Evolutionary conservation across 2,888 invertebrate species (phyloP).

Genomic region (Cryptus viduatorius): DNA sequence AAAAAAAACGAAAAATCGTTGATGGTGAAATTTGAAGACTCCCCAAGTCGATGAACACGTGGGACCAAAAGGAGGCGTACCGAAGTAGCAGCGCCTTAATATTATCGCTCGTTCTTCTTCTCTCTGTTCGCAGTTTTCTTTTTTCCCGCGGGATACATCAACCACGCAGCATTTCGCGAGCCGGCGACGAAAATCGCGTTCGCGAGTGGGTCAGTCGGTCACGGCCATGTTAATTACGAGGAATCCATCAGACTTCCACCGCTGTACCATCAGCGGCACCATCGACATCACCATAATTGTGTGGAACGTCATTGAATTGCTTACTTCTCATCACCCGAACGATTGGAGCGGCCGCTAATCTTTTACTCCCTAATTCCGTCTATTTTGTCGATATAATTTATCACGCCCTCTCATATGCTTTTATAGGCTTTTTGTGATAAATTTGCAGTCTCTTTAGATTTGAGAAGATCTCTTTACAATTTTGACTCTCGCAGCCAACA

Average conservation of each 20-base stretch:
- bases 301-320: constrained; percentile 12
- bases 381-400: background rate
- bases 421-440: no score
- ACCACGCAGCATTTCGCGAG: constrained; percentile 15
- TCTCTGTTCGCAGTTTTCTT: background rate
- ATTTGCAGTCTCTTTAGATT: no score
- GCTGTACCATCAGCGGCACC: constrained; percentile 60
- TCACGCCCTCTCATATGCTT: no score
- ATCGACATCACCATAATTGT: constrained; percentile 37
- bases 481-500: no score
- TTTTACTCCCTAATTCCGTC: constrained; percentile 33
- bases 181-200: constrained; percentile 72
- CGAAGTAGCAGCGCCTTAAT: background rate
- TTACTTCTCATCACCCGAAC: constrained; percentile 31
- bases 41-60: background rate
- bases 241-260: constrained; percentile 75
- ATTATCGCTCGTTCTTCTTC: constrained; percentile 1
- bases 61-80: background rate
- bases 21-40: background rate
- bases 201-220: constrained; percentile 80
- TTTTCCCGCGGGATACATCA: constrained; percentile 1
- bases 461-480: no score
- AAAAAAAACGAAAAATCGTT: background rate
- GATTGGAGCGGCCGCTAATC: constrained; percentile 5
- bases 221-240: constrained; percentile 78